Evolutionary conservation across 1,140 invertebrate genomes (phyloP).

Genomic region (Planococcus citri): DNA sequence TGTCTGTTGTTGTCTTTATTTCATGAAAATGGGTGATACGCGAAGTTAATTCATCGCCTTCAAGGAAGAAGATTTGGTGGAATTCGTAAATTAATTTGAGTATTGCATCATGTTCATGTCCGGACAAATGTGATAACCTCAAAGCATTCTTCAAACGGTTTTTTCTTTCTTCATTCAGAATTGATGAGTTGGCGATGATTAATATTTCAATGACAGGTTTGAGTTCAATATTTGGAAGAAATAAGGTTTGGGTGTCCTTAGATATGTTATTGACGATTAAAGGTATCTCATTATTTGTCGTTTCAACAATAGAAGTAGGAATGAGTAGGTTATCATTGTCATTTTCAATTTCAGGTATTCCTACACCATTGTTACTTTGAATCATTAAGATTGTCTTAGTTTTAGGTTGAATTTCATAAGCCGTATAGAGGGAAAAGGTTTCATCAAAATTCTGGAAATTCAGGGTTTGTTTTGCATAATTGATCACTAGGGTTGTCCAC

Average conservation of each 20-base stretch:
- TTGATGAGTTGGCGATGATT: no score
- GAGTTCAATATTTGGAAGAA: no score
- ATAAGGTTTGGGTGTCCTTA: no score
- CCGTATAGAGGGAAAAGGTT: not conserved
- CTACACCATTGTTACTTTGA: not conserved
- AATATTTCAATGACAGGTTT: no score
- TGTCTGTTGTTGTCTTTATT: constrained; percentile 25
- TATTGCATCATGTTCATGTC: not conserved
- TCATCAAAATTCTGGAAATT: not conserved
- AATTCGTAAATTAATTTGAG: not conserved
- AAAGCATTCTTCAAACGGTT: no score
- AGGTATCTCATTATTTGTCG: no score
- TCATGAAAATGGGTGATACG: constrained; percentile 22
- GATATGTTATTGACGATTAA: no score
- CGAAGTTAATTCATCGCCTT: not conserved
- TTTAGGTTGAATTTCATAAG: not conserved
- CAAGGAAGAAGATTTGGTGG: not conserved
- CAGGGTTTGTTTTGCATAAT: not conserved
- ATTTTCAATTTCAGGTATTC: not conserved
- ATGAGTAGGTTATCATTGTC: not conserved
- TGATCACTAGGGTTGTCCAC: not conserved
- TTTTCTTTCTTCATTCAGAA: no score
- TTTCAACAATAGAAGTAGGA: no score
- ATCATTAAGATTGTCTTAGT: not conserved
- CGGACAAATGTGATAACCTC: no score